phyloP scores from a whole-genome alignment of 2,113 vertebrate genomes.

The Odocoileus virginianus region DNA sequence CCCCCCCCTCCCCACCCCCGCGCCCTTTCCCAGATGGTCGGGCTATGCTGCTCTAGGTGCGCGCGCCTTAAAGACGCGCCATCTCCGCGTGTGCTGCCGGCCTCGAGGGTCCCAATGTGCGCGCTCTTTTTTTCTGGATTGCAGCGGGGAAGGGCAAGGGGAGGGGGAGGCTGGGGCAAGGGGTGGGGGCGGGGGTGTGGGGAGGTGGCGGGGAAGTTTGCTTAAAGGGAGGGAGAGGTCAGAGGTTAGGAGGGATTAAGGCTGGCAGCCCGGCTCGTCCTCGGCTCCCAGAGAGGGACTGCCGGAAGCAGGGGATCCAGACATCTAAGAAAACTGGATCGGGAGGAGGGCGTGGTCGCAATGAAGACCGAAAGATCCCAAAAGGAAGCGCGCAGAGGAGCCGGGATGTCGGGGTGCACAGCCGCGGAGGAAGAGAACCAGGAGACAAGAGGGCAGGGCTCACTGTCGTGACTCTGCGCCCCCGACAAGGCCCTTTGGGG shows the following conservation, averaged over 20 bases:
- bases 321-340: neutral
- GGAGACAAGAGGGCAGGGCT: too few species aligned
- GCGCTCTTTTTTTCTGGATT: neutral
- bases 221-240: slow-evolving; percentile 5
- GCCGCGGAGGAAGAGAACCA: too few species aligned
- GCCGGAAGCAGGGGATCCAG: neutral
- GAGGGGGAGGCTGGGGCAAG: neutral
- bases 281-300: neutral
- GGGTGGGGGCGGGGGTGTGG: neutral
- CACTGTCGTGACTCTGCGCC: neutral
- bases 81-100: neutral
- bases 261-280: slow-evolving; percentile 36
- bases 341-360: neutral
- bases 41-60: neutral
- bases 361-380: neutral
- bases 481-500: neutral
- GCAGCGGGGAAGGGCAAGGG: neutral
- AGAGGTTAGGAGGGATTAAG: slow-evolving; percentile 54
- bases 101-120: neutral
- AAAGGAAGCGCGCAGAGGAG: neutral
- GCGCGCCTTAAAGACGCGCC: neutral
- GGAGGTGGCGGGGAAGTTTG: neutral
- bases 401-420: accelerated
- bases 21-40: neutral
- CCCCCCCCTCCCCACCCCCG: accelerated